Percentiles rank a stretch among this genome's conserved stretches.
Evolutionary conservation across 2,113 vertebrate species (phyloP).

Genomic region (Periophthalmodon schlosseri): DNA sequence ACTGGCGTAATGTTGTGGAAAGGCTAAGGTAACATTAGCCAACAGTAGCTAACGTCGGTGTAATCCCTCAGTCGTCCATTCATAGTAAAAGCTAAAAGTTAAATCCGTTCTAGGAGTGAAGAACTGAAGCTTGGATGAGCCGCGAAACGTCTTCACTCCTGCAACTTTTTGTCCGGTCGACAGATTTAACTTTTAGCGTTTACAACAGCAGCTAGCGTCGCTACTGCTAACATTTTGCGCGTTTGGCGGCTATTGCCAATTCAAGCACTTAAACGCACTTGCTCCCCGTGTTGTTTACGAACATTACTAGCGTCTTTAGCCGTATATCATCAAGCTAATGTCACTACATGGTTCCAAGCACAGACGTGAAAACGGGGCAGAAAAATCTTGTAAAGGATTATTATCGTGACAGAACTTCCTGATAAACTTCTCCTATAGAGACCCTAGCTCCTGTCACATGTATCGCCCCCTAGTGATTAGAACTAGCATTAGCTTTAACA

Average conservation of each 20-base stretch:
- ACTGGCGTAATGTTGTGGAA: too few species aligned
- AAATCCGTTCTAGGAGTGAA: too few species aligned
- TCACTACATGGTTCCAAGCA: constrained; percentile 42
- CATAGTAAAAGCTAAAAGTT: too few species aligned
- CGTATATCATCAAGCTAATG: constrained; percentile 24
- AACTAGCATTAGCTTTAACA: constrained; percentile 62
- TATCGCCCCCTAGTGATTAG: constrained; percentile 48
- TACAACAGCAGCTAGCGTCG: not conserved
- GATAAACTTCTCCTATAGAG: constrained; percentile 43
- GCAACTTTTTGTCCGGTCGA: too few species aligned
- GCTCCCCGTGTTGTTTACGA: not conserved
- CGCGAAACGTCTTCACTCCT: too few species aligned
- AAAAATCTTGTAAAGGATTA: constrained; percentile 17
- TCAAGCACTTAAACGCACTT: not conserved
- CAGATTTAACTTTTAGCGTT: too few species aligned
- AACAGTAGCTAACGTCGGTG: not conserved
- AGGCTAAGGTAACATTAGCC: too few species aligned
- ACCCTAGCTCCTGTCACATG: constrained; percentile 44
- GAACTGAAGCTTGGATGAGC: too few species aligned
- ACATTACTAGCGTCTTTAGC: not conserved
- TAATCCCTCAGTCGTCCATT: too few species aligned
- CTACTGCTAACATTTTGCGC: not conserved
- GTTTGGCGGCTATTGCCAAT: not conserved
- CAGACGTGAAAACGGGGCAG: constrained; percentile 19
- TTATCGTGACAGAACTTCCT: constrained; percentile 17